These are phyloP conservation scores for Metridium senile DNA, from an alignment of 92 coral and sea anemone species.

Conservation along the genomic window DNA sequence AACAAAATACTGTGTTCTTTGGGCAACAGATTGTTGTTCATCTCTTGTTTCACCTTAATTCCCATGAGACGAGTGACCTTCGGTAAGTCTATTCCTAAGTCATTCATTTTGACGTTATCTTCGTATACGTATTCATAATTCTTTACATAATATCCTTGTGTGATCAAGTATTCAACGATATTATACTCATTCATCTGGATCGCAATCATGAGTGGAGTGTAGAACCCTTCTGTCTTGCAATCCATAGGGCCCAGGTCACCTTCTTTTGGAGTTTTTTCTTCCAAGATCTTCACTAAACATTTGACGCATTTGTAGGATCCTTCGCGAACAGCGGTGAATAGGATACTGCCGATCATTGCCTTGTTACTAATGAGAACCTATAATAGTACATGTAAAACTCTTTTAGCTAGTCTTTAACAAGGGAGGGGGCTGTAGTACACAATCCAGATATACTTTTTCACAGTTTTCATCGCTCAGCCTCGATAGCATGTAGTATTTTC, in stretches of 20 bases:
- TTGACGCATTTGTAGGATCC: slow-evolving; percentile 61
- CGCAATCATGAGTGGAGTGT: slow-evolving; percentile 55
- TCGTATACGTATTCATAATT: not conserved
- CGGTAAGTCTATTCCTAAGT: slow-evolving; percentile 1
- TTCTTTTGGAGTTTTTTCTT: not conserved
- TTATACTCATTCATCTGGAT: slow-evolving; percentile 39
- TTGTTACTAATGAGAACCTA: slow-evolving; percentile 33
- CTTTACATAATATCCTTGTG: slow-evolving; percentile 38
- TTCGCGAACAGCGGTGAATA: slow-evolving; percentile 64
- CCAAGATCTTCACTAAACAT: slow-evolving; percentile 22
- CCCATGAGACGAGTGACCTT: not conserved
- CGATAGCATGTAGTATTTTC: too few relatives aligned
- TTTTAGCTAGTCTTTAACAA: too few relatives aligned
- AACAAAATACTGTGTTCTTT: slow-evolving; percentile 43
- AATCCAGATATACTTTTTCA: too few relatives aligned
- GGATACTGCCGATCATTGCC: slow-evolving; percentile 56
- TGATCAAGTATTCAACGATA: slow-evolving; percentile 48
- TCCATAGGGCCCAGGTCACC: slow-evolving; percentile 52
- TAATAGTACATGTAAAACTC: too few relatives aligned
- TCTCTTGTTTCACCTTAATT: not conserved
- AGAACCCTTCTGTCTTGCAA: slow-evolving; percentile 34
- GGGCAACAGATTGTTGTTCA: not conserved
- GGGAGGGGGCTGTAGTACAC: too few relatives aligned
- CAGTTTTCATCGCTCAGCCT: too few relatives aligned
- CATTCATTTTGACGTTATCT: slow-evolving; percentile 5